Evolutionary conservation across 92 coral and sea anemone species (phyloP).

Genomic region (Actinernus sp.): DNA sequence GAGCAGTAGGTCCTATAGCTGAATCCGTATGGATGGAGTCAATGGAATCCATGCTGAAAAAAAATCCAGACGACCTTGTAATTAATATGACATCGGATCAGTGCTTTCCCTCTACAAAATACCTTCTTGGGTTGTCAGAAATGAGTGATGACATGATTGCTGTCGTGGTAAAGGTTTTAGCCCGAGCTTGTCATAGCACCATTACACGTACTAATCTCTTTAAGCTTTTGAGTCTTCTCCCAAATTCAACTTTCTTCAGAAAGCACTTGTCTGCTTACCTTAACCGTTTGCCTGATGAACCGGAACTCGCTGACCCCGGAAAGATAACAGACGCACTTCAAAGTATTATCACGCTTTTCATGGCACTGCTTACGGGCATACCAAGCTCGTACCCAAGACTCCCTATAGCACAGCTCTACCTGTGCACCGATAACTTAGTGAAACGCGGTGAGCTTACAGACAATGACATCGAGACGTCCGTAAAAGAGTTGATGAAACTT

Average conservation of each 20-base stretch:
- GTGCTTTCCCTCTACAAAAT: conserved; percentile 70
- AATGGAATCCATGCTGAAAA: conserved; percentile 50
- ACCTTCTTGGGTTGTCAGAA: conserved; percentile 18
- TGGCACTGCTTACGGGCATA: conserved; percentile 53
- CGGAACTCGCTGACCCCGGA: conserved; percentile 18
- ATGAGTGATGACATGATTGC: conserved; percentile 75
- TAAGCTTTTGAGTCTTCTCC: conserved; percentile 69
- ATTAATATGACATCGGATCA: conserved; percentile 77
- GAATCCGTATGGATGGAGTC: too few relatives aligned
- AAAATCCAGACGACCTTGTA: conserved; percentile 77
- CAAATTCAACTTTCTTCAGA: conserved; percentile 62
- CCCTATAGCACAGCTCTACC: conserved; percentile 68
- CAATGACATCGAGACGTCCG: conserved; percentile 28
- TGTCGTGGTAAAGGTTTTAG: conserved; percentile 66
- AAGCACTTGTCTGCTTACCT: conserved; percentile 55
- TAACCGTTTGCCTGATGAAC: conserved; percentile 48
- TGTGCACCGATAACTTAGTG: conserved; percentile 9
- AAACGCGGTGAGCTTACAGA: conserved; percentile 4
- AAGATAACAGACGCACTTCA: conserved; percentile 26
- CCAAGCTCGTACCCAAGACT: conserved; percentile 73
- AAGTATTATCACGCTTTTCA: conserved; percentile 59
- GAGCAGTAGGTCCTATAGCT: too few relatives aligned
- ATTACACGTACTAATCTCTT: conserved; percentile 38
- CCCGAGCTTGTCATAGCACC: conserved; percentile 77
- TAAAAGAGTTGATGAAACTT: conserved; percentile 38